Evolutionary conservation across 64 coral and sea anemone species (phyloP).

Genomic region (Astreopora myriophthalma): DNA sequence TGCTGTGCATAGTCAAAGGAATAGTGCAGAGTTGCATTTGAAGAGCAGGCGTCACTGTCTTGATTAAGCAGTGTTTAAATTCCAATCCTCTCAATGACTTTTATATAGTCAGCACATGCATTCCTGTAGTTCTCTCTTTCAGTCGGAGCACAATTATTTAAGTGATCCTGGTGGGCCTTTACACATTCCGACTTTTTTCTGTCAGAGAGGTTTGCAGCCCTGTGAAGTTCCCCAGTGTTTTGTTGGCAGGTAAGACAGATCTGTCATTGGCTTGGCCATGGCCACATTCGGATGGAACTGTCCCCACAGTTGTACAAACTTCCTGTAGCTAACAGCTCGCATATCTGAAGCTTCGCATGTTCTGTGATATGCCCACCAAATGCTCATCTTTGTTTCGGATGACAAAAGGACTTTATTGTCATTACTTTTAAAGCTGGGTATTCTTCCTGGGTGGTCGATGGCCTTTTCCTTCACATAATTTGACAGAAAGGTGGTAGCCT

Average conservation of each 20-base stretch:
- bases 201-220: slow-evolving; percentile 51
- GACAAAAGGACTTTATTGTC: slow-evolving; percentile 51
- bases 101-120: background rate
- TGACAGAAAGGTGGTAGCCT: background rate
- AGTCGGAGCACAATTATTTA: slow-evolving; percentile 18
- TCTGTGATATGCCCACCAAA: slow-evolving; percentile 19
- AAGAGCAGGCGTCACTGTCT: background rate
- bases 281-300: slow-evolving; percentile 29
- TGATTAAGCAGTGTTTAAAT: background rate
- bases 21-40: slow-evolving; percentile 4
- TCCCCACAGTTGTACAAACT: slow-evolving; percentile 37
- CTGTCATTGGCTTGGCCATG: slow-evolving; percentile 50
- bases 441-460: slow-evolving; percentile 3
- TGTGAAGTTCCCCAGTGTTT: slow-evolving; percentile 44
- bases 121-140: slow-evolving; percentile 54
- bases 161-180: slow-evolving; percentile 33
- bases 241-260: slow-evolving; percentile 65
- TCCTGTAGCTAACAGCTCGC: background rate
- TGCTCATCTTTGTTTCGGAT: slow-evolving; percentile 28
- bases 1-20: slow-evolving; percentile 63
- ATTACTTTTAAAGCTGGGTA: slow-evolving; percentile 27
- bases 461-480: slow-evolving; percentile 35
- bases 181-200: slow-evolving; percentile 55
- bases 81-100: background rate
- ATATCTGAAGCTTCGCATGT: background rate